Conservation (phyloP, 2,797 vertebrate genomes). For the Peromyscus melanophrys region DNA sequence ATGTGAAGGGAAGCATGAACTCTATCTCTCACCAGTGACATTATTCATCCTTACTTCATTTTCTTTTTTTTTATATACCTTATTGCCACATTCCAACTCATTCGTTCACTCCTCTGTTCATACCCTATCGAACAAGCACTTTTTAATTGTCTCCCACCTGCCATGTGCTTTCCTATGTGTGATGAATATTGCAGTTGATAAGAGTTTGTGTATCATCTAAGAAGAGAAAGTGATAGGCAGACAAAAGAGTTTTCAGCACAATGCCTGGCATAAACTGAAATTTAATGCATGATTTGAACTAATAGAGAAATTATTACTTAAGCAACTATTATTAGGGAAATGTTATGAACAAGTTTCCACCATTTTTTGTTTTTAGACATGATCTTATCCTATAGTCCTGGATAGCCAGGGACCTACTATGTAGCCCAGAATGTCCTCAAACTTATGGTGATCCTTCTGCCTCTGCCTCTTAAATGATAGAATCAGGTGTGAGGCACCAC, state of each 20-base stretch:
- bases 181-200: background rate
- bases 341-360: background rate
- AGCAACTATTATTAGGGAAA: slow-evolving; percentile 46
- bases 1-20: background rate
- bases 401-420: background rate
- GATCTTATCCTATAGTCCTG: background rate
- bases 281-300: slow-evolving; percentile 60
- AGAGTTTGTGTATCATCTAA: background rate
- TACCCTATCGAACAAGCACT: background rate
- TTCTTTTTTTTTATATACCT: background rate
- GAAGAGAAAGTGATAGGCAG: background rate
- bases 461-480: background rate
- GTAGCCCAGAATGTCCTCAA: background rate
- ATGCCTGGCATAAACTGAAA: background rate
- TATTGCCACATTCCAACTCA: background rate
- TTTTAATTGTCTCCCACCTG: background rate
- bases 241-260: slow-evolving; percentile 12
- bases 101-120: background rate
- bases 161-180: background rate
- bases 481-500: background rate
- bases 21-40: background rate
- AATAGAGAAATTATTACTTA: slow-evolving; percentile 63
- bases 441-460: background rate
- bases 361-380: background rate
- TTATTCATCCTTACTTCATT: background rate